These are phyloP conservation scores for Andrena bucephala DNA, from an alignment of 2,888 invertebrate genomes.

Conservation along the genomic window DNA sequence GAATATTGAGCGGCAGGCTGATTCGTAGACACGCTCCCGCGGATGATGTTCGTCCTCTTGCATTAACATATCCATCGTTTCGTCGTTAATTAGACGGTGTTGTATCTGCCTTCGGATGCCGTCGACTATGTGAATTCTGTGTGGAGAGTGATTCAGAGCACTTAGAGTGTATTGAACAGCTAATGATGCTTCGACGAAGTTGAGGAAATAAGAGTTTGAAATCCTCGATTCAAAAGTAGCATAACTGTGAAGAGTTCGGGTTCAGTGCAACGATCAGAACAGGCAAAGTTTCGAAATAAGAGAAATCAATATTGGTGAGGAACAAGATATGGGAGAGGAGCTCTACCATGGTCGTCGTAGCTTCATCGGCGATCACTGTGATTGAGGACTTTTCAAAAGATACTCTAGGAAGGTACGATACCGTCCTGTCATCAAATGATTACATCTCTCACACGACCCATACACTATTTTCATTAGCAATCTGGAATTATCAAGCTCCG, in stretches of 20 bases:
- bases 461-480: not conserved
- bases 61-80: conserved; percentile 32
- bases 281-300: not conserved
- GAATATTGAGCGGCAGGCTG: conserved; percentile 51
- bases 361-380: conserved; percentile 79
- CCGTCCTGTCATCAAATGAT: not conserved
- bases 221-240: not conserved
- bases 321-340: conserved; percentile 76
- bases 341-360: conserved; percentile 78
- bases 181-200: not conserved
- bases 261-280: conserved; percentile 1
- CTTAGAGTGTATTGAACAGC: not conserved
- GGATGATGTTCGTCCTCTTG: conserved; percentile 18
- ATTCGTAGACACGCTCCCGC: conserved; percentile 31
- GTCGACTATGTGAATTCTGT: conserved; percentile 1
- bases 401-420: conserved; percentile 81
- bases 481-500: too few relatives aligned
- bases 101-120: not conserved
- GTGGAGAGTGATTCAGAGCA: not conserved
- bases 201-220: not conserved
- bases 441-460: not conserved
- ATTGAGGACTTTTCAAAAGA: conserved; percentile 83
- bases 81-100: conserved; percentile 46
- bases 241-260: not conserved
- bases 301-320: not conserved